Conservation (phyloP, 2,888 invertebrate genomes). For the Ochropleura plecta region DNA sequence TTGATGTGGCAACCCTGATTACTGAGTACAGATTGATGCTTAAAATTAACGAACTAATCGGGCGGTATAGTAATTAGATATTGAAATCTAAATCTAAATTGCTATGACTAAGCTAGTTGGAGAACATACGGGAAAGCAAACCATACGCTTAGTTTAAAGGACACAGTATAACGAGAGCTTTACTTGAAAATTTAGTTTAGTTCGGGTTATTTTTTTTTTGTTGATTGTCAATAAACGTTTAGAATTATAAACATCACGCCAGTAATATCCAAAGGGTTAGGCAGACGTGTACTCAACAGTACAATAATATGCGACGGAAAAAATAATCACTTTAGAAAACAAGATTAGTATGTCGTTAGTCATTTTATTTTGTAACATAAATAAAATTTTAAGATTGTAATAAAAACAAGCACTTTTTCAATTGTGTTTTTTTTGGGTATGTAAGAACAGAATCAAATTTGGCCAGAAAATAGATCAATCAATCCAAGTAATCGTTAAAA, state of each 20-base stretch:
- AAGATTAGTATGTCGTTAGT: neutral
- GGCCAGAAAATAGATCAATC: neutral
- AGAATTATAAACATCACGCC: neutral
- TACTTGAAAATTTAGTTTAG: neutral
- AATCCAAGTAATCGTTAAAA: neutral
- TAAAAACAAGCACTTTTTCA: neutral
- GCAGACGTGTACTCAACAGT: neutral
- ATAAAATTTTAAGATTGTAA: neutral
- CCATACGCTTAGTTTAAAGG: neutral
- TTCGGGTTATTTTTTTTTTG: neutral
- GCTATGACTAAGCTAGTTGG: slow-evolving; percentile 9
- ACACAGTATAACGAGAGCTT: neutral
- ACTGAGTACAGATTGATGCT: slow-evolving; percentile 8
- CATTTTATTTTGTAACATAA: too few relatives aligned
- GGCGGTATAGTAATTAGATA: slow-evolving; percentile 18
- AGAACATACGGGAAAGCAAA: slow-evolving; percentile 14
- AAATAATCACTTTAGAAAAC: neutral
- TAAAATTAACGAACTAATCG: slow-evolving; percentile 29
- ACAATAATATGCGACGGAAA: neutral
- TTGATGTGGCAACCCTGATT: neutral
- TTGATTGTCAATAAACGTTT: neutral
- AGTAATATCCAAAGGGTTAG: neutral
- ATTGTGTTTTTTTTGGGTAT: neutral
- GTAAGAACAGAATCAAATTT: neutral
- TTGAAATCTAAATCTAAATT: slow-evolving; percentile 41